A percentile compares a stretch with the other conserved stretches of the same genome.
Evolutionary conservation across 2,113 vertebrate genomes (phyloP).

Genomic region (Lophochroa leadbeateri): DNA sequence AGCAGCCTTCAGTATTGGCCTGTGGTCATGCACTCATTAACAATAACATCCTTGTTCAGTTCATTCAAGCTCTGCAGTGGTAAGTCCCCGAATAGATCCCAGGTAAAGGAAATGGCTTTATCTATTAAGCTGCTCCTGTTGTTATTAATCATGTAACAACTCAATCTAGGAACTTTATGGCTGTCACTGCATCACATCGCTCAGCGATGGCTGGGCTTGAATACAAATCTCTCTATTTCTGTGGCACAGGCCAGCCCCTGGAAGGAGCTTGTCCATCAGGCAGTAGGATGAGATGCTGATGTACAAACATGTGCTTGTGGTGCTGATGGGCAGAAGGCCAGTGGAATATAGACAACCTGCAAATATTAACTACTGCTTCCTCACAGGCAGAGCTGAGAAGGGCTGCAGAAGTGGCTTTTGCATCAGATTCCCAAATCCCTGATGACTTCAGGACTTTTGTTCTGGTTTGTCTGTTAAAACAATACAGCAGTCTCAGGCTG

Average conservation of each 20-base stretch:
- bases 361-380: background rate
- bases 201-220: rapidly evolving
- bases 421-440: background rate
- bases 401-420: background rate
- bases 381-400: background rate
- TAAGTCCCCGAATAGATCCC: background rate
- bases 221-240: background rate
- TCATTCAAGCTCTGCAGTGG: background rate
- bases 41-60: background rate
- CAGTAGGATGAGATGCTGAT: background rate
- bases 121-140: background rate
- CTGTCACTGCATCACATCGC: background rate
- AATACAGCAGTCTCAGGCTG: background rate
- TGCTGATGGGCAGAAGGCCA: background rate
- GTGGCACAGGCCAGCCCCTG: background rate
- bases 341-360: background rate
- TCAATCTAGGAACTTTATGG: background rate
- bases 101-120: background rate
- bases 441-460: background rate
- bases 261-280: background rate
- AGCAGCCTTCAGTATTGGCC: background rate
- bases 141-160: background rate
- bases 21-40: background rate
- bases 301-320: background rate
- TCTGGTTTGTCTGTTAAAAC: background rate